Evolutionary conservation across 2,797 vertebrate species (phyloP).

Genomic region (Apodemus agrarius): DNA sequence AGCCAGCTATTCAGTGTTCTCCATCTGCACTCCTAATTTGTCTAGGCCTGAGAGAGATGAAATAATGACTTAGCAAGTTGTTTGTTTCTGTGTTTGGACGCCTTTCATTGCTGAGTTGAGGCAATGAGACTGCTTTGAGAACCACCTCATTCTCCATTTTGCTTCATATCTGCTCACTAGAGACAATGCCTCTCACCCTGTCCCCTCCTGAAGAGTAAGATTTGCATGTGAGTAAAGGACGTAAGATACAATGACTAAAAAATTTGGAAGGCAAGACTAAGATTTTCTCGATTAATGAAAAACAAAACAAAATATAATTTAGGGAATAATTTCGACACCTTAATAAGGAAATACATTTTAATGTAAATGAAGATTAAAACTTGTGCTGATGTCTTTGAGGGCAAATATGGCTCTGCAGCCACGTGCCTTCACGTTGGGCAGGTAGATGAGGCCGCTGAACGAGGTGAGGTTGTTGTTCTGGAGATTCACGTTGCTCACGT

Average conservation of each 20-base stretch:
- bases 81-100: neutral
- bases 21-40: neutral
- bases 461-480: slow-evolving; percentile 92
- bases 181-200: neutral
- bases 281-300: slow-evolving; percentile 19
- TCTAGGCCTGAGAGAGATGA: neutral
- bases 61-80: neutral
- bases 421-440: slow-evolving; percentile 91
- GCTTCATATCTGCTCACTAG: neutral
- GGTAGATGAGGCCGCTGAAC: slow-evolving; percentile 92
- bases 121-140: neutral
- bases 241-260: neutral
- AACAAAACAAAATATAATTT: neutral
- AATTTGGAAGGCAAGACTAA: slow-evolving; percentile 10
- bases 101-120: neutral
- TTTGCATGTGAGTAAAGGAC: neutral
- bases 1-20: slow-evolving; percentile 6
- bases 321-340: slow-evolving; percentile 43
- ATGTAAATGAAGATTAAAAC: slow-evolving; percentile 70
- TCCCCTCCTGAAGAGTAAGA: neutral
- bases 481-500: slow-evolving; percentile 89
- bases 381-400: slow-evolving; percentile 33
- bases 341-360: slow-evolving; percentile 65
- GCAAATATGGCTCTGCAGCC: neutral
- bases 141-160: neutral